A percentile compares a stretch with the other conserved stretches of the same genome.
Conservation (phyloP, 37 sponge, comb jelly and placozoan genomes). For the Cladorhizidae sp. region DNA sequence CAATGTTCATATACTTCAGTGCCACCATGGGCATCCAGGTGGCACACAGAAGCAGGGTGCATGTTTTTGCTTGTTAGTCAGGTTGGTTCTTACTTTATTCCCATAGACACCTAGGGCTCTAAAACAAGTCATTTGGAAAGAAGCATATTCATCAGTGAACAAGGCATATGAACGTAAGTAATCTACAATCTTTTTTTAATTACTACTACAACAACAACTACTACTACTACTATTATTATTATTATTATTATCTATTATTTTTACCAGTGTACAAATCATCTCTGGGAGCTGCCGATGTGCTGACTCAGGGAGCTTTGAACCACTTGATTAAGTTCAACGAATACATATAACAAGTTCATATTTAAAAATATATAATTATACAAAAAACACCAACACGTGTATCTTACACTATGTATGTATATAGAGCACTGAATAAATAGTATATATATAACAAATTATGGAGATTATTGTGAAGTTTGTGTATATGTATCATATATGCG, state of each 20-base stretch:
- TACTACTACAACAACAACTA: background rate
- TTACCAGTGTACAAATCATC: constrained; percentile 48
- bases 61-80: too few species aligned
- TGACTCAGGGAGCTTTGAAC: constrained; percentile 21
- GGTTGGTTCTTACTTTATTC: background rate
- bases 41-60: too few species aligned
- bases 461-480: too few species aligned
- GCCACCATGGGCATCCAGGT: too few species aligned
- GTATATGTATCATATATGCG: too few species aligned
- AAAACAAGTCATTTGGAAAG: constrained; percentile 32
- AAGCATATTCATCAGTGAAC: constrained; percentile 23
- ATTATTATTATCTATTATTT: too few species aligned
- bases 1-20: too few species aligned
- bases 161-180: constrained; percentile 25
- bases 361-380: background rate
- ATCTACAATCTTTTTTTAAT: background rate
- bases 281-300: constrained; percentile 21
- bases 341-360: background rate
- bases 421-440: too few species aligned
- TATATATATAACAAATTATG: too few species aligned
- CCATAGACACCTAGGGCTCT: constrained; percentile 37
- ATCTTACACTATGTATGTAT: too few species aligned
- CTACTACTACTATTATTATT: too few species aligned
- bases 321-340: constrained; percentile 19
- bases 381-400: too few species aligned